Evolutionary conservation across 2,888 invertebrate genomes (phyloP).

Genomic region (Plagodis dolabraria): DNA sequence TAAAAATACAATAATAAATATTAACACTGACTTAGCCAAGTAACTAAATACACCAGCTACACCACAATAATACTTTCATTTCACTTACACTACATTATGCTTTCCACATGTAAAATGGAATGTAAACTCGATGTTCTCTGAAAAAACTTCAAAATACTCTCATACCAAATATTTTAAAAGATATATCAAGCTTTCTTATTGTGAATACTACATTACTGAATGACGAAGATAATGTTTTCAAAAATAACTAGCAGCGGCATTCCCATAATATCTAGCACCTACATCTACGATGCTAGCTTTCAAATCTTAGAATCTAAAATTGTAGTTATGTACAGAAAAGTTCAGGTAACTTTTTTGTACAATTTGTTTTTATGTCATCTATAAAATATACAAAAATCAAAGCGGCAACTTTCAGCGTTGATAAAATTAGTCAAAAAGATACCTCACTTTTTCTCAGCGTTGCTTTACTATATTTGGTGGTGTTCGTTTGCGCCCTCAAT

Average conservation of each 20-base stretch:
- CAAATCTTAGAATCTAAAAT: slow-evolving; percentile 47
- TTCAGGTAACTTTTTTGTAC: slow-evolving; percentile 80
- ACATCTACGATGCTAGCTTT: slow-evolving; percentile 49
- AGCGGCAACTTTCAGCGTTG: slow-evolving; percentile 34
- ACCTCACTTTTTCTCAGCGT: no score
- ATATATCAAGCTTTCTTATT: slow-evolving; percentile 22
- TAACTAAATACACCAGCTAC: slow-evolving; percentile 68
- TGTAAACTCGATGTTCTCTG: slow-evolving; percentile 44
- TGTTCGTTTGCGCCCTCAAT: no score
- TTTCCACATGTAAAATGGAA: slow-evolving; percentile 56
- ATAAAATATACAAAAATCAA: slow-evolving; percentile 31
- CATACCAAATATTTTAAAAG: slow-evolving; percentile 26
- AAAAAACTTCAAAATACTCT: slow-evolving; percentile 1
- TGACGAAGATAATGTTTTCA: slow-evolving; percentile 27
- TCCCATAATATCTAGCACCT: slow-evolving; percentile 60
- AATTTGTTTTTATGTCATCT: slow-evolving; percentile 38
- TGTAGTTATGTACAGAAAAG: slow-evolving; percentile 58
- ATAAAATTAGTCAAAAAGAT: slow-evolving; percentile 3
- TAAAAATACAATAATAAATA: slow-evolving; percentile 85
- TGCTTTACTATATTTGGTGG: no score
- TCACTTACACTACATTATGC: slow-evolving; percentile 62
- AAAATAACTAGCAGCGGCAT: slow-evolving; percentile 26
- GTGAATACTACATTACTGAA: slow-evolving; percentile 15
- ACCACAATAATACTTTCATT: slow-evolving; percentile 80
- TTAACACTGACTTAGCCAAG: slow-evolving; percentile 79